Percentiles rank a stretch among this genome's conserved stretches.
Conservation (phyloP, 2,888 invertebrate species). For the Apamea monoglypha region DNA sequence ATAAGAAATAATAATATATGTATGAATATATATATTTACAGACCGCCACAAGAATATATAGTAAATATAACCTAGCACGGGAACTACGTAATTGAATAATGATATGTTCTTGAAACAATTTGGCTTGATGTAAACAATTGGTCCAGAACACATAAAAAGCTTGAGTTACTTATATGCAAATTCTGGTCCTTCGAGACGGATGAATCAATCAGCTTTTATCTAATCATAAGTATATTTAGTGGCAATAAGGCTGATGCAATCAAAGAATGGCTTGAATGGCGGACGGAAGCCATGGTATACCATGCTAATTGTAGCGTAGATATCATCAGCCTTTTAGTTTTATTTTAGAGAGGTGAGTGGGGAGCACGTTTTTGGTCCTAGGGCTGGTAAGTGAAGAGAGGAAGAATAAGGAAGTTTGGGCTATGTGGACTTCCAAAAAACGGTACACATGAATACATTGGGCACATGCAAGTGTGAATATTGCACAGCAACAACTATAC, state of each 20-base stretch:
- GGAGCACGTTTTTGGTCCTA: slow-evolving; percentile 2
- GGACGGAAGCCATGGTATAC: slow-evolving; percentile 73
- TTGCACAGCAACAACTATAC: slow-evolving; percentile 28
- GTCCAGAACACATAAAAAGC: slow-evolving; percentile 50
- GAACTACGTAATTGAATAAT: background rate
- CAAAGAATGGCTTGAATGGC: slow-evolving; percentile 85
- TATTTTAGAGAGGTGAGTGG: slow-evolving; percentile 37
- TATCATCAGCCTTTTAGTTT: slow-evolving; percentile 73
- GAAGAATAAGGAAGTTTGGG: background rate
- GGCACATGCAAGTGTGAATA: slow-evolving; percentile 44
- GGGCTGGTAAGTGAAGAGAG: slow-evolving; percentile 43
- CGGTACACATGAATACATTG: background rate
- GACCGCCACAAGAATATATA: background rate
- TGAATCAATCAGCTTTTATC: slow-evolving; percentile 69
- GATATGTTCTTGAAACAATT: slow-evolving; percentile 11
- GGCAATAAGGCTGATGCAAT: slow-evolving; percentile 81
- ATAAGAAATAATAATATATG: background rate
- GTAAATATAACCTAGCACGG: background rate
- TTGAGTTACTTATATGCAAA: slow-evolving; percentile 33
- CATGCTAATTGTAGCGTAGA: slow-evolving; percentile 78
- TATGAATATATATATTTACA: background rate
- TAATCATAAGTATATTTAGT: slow-evolving; percentile 74
- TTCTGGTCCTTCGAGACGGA: slow-evolving; percentile 74
- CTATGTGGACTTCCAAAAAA: slow-evolving; percentile 2
- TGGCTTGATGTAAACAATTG: slow-evolving; percentile 57